A percentile compares a stretch with the other conserved stretches of the same genome.
These are phyloP conservation scores for Petrocephalus schoutedeni DNA, from an alignment of 2,797 vertebrate genomes.

Conservation along the genomic window DNA sequence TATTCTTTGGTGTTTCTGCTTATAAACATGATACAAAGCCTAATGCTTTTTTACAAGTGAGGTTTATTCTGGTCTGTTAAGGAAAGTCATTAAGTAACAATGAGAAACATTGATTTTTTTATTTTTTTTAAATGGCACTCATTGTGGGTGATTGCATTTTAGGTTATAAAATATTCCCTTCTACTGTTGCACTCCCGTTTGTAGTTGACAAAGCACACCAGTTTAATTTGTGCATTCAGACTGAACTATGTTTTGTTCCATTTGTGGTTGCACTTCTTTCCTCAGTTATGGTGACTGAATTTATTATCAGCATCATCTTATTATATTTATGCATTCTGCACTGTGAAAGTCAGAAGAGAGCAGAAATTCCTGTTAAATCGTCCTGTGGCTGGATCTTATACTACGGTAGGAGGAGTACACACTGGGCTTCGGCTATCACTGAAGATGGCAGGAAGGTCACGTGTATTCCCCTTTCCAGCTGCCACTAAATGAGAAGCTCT, in stretches of 20 bases:
- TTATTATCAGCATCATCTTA: not conserved
- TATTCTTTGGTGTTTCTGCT: too few species aligned
- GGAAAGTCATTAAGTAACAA: not conserved
- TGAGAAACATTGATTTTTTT: not conserved
- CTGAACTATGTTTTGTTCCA: not conserved
- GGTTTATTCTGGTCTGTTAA: not conserved
- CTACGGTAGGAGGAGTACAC: not conserved
- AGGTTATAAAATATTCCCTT: constrained; percentile 14
- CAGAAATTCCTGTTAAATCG: not conserved
- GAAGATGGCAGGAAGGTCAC: not conserved
- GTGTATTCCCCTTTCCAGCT: not conserved
- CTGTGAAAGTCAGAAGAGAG: not conserved
- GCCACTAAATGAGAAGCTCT: not conserved
- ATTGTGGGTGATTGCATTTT: constrained; percentile 10
- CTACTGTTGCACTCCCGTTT: not conserved
- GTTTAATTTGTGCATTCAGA: constrained; percentile 5
- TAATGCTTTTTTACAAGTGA: not conserved
- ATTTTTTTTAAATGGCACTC: not conserved
- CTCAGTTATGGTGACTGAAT: not conserved
- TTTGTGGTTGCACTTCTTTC: not conserved
- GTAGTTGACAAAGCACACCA: constrained; percentile 4
- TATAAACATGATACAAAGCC: too few species aligned
- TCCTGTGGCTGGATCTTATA: not conserved
- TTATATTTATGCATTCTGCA: not conserved
- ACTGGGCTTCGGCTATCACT: not conserved